Conservation (phyloP, 2,797 vertebrate genomes). For the Enteromius trimaculatus region DNA sequence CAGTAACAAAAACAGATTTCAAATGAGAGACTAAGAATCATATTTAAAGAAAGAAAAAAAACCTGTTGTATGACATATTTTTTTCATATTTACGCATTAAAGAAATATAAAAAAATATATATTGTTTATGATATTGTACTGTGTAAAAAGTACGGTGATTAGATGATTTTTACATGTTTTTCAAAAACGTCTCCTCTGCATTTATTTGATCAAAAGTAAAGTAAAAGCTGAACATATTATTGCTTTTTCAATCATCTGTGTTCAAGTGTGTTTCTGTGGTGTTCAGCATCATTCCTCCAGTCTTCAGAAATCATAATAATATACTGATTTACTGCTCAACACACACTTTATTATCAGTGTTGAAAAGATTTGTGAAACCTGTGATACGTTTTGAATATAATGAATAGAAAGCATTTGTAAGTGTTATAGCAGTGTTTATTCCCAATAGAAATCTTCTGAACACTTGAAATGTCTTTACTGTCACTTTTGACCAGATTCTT, state of each 20-base stretch:
- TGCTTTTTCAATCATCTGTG: fast-evolving
- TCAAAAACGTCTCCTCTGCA: background rate
- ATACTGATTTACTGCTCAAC: too few relatives aligned
- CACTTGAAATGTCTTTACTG: background rate
- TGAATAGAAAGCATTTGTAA: background rate
- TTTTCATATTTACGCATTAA: too few relatives aligned
- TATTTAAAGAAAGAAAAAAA: too few relatives aligned
- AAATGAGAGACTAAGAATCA: too few relatives aligned
- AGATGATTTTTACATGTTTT: background rate
- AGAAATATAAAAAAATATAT: too few relatives aligned
- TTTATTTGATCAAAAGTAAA: background rate
- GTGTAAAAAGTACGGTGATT: too few relatives aligned
- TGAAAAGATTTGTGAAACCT: too few relatives aligned
- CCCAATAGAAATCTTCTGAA: background rate
- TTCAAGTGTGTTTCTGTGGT: background rate
- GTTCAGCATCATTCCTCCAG: too few relatives aligned
- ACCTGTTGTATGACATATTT: too few relatives aligned
- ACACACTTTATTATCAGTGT: background rate
- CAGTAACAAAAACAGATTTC: too few relatives aligned
- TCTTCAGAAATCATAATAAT: background rate
- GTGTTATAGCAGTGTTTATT: background rate
- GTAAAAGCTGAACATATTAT: background rate
- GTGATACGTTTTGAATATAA: background rate
- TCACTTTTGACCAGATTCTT: background rate
- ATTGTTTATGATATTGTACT: too few relatives aligned